A percentile compares a stretch with the other conserved stretches of the same genome.
Conservation (phyloP, 2,888 invertebrate genomes). For the Lasioglossum malachurum region DNA sequence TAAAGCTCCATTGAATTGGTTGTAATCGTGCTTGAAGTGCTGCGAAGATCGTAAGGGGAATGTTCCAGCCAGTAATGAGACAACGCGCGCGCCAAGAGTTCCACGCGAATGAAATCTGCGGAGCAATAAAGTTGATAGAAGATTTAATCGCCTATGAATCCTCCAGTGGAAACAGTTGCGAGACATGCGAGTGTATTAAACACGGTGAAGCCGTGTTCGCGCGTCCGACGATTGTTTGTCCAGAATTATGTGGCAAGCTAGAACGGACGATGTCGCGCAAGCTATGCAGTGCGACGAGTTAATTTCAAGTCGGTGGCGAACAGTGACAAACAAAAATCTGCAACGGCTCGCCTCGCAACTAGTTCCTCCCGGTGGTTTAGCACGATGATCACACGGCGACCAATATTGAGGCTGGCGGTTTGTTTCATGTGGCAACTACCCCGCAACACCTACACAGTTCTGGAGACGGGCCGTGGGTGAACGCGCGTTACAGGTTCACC, state of each 20-base stretch:
- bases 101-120: background rate
- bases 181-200: background rate
- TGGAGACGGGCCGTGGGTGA: background rate
- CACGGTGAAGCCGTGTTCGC: background rate
- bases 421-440: slow-evolving; percentile 71
- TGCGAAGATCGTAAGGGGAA: background rate
- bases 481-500: slow-evolving; percentile 4
- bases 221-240: background rate
- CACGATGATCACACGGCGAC: slow-evolving; percentile 58
- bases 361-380: slow-evolving; percentile 37
- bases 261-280: background rate
- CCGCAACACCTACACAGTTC: slow-evolving; percentile 48
- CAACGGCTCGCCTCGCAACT: slow-evolving; percentile 11
- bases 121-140: background rate
- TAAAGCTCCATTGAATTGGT: background rate
- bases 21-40: background rate
- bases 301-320: slow-evolving; percentile 58
- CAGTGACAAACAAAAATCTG: slow-evolving; percentile 55
- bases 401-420: slow-evolving; percentile 62
- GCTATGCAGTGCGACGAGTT: slow-evolving; percentile 37
- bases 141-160: background rate
- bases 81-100: background rate
- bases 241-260: background rate
- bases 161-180: background rate
- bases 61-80: background rate